phyloP scores from a whole-genome alignment of 2,797 vertebrate genomes.

The Chelon auratus region DNA sequence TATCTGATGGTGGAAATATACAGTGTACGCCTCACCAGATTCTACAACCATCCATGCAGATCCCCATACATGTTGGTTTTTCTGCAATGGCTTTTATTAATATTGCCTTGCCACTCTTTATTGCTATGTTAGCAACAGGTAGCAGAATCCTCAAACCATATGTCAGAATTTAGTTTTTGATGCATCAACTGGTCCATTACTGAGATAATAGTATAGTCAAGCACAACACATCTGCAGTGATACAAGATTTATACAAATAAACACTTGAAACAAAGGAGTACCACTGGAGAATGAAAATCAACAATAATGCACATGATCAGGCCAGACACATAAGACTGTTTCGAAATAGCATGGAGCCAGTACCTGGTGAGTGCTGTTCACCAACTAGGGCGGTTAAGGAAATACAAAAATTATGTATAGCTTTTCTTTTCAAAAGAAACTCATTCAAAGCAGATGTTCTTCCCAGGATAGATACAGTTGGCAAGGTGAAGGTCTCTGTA shows the following conservation, averaged over 20 bases:
- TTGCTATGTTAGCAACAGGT: slow-evolving; percentile 9
- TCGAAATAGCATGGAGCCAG: not conserved
- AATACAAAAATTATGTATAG: not conserved
- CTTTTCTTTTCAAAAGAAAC: not conserved
- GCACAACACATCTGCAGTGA: not conserved
- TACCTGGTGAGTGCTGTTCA: too few species aligned
- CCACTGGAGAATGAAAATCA: slow-evolving; percentile 8
- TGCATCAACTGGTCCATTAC: slow-evolving; percentile 9
- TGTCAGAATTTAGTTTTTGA: slow-evolving; percentile 11
- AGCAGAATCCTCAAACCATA: slow-evolving; percentile 22
- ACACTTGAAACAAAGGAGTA: slow-evolving; percentile 11
- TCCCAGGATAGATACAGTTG: slow-evolving; percentile 8
- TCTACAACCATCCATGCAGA: not conserved
- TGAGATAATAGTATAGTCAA: slow-evolving; percentile 2
- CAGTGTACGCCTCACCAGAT: not conserved
- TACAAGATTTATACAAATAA: slow-evolving; percentile 7
- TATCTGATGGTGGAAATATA: slow-evolving; percentile 2
- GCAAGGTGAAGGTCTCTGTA: slow-evolving; percentile 13
- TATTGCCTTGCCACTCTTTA: not conserved
- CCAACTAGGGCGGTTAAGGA: not conserved
- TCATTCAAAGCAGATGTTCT: slow-evolving; percentile 11
- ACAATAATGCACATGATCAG: not conserved
- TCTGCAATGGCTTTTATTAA: slow-evolving; percentile 14
- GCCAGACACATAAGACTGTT: not conserved
- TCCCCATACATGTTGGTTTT: not conserved